Evolutionary conservation across 2,888 invertebrate genomes (phyloP).

Genomic region (Pandemis heparana): DNA sequence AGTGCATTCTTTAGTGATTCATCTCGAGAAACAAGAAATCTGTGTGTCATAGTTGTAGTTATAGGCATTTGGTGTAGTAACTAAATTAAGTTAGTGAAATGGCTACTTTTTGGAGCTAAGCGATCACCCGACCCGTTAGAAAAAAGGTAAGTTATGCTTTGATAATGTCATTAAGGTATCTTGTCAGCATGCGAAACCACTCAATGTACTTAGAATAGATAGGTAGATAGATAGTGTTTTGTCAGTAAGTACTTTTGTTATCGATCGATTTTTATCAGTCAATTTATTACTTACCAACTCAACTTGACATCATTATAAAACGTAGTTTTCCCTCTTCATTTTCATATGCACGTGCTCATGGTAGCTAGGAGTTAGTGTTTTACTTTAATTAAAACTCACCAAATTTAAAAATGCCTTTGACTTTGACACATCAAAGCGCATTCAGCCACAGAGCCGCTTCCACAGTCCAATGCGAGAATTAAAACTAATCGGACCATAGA

Average conservation of each 20-base stretch:
- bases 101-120: slow-evolving; percentile 54
- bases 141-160: slow-evolving; percentile 46
- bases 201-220: neutral
- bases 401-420: neutral
- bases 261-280: slow-evolving; percentile 28
- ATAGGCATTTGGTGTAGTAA: slow-evolving; percentile 67
- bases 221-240: neutral
- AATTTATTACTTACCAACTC: slow-evolving; percentile 1
- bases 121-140: slow-evolving; percentile 39
- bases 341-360: neutral
- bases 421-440: slow-evolving; percentile 1
- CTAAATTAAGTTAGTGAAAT: slow-evolving; percentile 63
- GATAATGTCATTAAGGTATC: slow-evolving; percentile 15
- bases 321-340: neutral
- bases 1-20: slow-evolving; percentile 83
- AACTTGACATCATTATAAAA: neutral
- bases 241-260: slow-evolving; percentile 17
- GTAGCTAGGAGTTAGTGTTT: neutral
- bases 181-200: slow-evolving; percentile 17
- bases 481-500: slow-evolving; percentile 41
- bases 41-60: slow-evolving; percentile 67
- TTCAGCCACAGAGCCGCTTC: slow-evolving; percentile 21
- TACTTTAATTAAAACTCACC: neutral
- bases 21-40: slow-evolving; percentile 79
- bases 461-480: slow-evolving; percentile 27